Evolutionary conservation across 2,113 vertebrate genomes (phyloP), one percentile per base, ranked within the genome.

Genomic region (Puffinus mauretanicus): DNA sequence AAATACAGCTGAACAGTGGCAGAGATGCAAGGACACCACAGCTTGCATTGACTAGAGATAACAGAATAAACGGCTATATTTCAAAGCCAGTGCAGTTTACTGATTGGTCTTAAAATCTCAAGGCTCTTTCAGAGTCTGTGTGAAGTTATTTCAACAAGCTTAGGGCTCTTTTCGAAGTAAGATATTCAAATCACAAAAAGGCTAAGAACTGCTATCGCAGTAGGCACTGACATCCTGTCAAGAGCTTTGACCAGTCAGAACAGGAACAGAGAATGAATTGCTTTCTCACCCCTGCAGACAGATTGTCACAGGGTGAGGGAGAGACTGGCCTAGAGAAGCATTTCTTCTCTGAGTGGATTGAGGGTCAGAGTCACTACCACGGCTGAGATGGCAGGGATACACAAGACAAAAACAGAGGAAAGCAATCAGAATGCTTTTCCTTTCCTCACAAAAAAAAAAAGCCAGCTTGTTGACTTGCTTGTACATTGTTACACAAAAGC

Each of bases 101-200:
- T 66, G 75, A 49, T 77, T 49, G 75, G 62, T 83, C 58, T 86
- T 70, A 86, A 87, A 88, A 78, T 27, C 82, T 94, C 64, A 86
- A 88, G 70, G 58, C 54, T 80, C 22, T 62, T 73, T 65, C 21
- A 65, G 44, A 76, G 29, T 52, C 67, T 66, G 38, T 57, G 32
- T 81, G 85, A 90, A 86, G 54, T 71, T 88, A 84, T 40, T 95
- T 83, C 88, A 86, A 46, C 24, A 83, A 82, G 52, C 70, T 77
- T 34, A 70, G 36, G 77, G 83, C 72, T 58, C 77, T 95, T 84
- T 90, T 92, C 69, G 65, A 86, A 94, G 75, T 14, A 44, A 84
- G 67, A 32, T 57, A 96, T 89, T 91, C 78, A 93, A 93, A 93
- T 67, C 42, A 83, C 72, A 84, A 38, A 78, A 88, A 70, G 69